Evolutionary conservation across 1,140 invertebrate species (phyloP), one percentile per base, ranked within the genome.

Genomic region (Calephelis nemesis): DNA sequence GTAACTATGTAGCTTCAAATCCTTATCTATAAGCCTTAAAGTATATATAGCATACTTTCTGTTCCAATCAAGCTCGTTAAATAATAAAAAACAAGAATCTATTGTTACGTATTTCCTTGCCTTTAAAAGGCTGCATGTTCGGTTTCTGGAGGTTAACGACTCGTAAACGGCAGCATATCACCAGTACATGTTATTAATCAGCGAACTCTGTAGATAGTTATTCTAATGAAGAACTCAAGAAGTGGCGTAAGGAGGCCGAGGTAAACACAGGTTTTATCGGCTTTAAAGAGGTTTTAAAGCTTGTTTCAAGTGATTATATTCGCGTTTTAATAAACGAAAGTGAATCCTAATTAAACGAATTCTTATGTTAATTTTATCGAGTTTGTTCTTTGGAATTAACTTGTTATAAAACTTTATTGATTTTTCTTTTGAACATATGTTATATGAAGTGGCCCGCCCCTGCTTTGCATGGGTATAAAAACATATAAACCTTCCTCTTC

Each of bases 171-270:
- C 84, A 70, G 74, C 77, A 60, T 84, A 83, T 87, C 84, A 79
- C 74, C 71, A 73, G 67, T 72, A 76, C 79, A 77, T 79, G 79
- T 85, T 87, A 87, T 89, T 90, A 90, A 88, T 88, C 87, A 84
- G 79, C 74, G 82, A 83, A 76, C 83, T 78, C 76, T 79, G 80
- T 79, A 80, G 88, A 91, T 91, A 91, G 77, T 83, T 87, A 91
- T 91, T 91, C 87, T 91, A 91, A 91, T 91, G 85, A 91, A 81
- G 77, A 76, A 77, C 76, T 79, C 77, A 74, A 86, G 82, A 85
- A 82, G 74, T 72, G 75, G 72, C 65, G 77, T 83, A 90, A 90
- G 75, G 82, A 88, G 88, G 85, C 77, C 88, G 87, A 88, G 84
- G 87, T 79, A 75, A 85, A 83, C 67, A 63, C 65, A 52, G 49